Evolutionary conservation across 2,888 invertebrate species (phyloP).

Genomic region (Priapulus caudatus): DNA sequence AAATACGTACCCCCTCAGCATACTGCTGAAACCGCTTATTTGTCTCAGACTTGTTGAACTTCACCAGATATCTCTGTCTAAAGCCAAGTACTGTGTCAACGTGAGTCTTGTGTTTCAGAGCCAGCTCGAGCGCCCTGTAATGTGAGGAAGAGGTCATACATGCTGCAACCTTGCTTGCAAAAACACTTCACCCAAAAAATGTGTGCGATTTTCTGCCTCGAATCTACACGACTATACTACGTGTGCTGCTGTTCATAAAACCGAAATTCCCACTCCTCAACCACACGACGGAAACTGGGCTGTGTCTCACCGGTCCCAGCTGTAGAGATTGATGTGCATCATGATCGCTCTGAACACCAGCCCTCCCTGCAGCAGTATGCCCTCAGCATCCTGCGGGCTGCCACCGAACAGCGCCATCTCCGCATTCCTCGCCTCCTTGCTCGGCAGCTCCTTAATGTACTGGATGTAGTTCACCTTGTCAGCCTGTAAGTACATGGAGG

Average conservation of each 20-base stretch:
- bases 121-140: slow-evolving; percentile 57
- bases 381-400: slow-evolving; percentile 56
- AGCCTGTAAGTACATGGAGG: slow-evolving; percentile 28
- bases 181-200: too few relatives aligned
- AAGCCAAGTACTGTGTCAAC: slow-evolving; percentile 58
- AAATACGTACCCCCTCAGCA: slow-evolving; percentile 31
- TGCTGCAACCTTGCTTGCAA: too few relatives aligned
- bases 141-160: too few relatives aligned
- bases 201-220: too few relatives aligned
- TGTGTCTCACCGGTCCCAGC: slow-evolving; percentile 57
- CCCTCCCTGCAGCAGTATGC: slow-evolving; percentile 51
- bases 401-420: slow-evolving; percentile 56
- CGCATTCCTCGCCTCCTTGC: slow-evolving; percentile 48
- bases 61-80: slow-evolving; percentile 51
- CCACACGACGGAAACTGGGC: too few relatives aligned
- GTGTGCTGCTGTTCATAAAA: too few relatives aligned
- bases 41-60: slow-evolving; percentile 41
- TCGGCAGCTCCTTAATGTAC: slow-evolving; percentile 38
- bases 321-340: slow-evolving; percentile 55
- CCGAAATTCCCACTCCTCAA: too few relatives aligned
- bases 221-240: too few relatives aligned
- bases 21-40: slow-evolving; percentile 38
- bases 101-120: slow-evolving; percentile 56
- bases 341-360: slow-evolving; percentile 56
- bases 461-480: slow-evolving; percentile 42